Base-by-base conservation (phyloP, 1,140 invertebrate genomes). In the Elysia chlorotica region DNA sequence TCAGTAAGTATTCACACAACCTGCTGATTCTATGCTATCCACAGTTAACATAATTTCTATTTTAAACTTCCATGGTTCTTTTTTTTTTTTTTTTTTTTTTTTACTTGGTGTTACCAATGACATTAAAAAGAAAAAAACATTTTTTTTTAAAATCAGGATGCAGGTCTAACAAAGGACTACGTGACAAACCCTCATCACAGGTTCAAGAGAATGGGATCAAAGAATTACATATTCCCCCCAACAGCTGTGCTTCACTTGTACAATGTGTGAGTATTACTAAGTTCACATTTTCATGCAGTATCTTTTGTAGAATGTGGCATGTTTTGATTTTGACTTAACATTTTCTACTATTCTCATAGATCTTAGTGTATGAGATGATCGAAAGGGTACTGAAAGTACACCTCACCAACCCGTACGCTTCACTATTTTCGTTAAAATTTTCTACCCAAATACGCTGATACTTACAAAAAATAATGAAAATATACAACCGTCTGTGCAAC, bases 141-240 rank as follows among this genome's bases (percentile, higher is more conserved):
- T 31, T 28, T 33, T 63, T 14, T 66, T 25, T 66, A 66, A 57
- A 33, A 86, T 31, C 82, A 90, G 82, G 97, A 99, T 88, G 96
- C 96, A 73, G 97, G 96, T 41, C 91, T 99, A 70, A 99, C 98
- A 78, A 95, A 98, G 90, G 98, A 99, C 88, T 99, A 96, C 87
- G 95, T 94, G 59, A 96, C 95, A 86, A 98, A 96, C 84, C 93
- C 95, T 67, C 91, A 99, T 76, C 98, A 99, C 87, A 92, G 96
- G 88, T 99, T 99, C 90, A 99, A 99, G 90, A 99, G 99, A 88
- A 97, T 97, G n/a, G 97, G 98, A 79, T 98, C 96, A 75, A 99
- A 99, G 89, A 99, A 99, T 89, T 99, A 99, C 88, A 99, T 99
- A 82, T 99, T 98, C 90, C 96, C 98, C 80, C 98, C 98, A 78